These are phyloP conservation scores for Perodicticus potto DNA, from an alignment of 2,797 vertebrate genomes.

Conservation along the genomic window DNA sequence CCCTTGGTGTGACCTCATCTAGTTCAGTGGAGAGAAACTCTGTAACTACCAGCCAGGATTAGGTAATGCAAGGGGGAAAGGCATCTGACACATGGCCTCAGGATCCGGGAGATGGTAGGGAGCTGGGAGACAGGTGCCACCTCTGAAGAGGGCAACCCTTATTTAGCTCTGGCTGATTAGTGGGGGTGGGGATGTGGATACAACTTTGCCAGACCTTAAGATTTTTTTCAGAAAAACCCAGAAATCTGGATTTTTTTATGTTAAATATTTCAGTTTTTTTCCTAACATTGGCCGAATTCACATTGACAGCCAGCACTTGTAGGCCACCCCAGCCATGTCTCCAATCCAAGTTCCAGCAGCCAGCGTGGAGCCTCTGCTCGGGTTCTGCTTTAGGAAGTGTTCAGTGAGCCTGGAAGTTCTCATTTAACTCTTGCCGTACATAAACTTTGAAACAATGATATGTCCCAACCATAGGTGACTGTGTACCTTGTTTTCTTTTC, in stretches of 20 bases:
- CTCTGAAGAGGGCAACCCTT: neutral
- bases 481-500: neutral
- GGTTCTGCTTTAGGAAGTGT: neutral
- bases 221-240: constrained; percentile 17
- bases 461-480: neutral
- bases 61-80: neutral
- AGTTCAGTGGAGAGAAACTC: neutral
- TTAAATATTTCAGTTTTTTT: neutral
- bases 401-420: neutral
- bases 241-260: constrained; percentile 33
- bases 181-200: too few relatives aligned
- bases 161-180: neutral
- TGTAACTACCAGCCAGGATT: neutral
- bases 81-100: neutral
- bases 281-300: neutral
- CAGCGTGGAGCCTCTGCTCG: neutral
- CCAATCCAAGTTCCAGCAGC: constrained; percentile 2
- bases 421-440: neutral
- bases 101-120: too few relatives aligned
- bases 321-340: neutral
- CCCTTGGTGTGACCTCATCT: neutral
- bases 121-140: neutral
- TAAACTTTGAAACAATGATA: neutral
- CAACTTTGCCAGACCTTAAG: neutral
- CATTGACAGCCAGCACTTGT: neutral